These are phyloP conservation scores for Coranthus polyacanthus DNA, from an alignment of 2,797 vertebrate genomes.

Conservation along the genomic window DNA sequence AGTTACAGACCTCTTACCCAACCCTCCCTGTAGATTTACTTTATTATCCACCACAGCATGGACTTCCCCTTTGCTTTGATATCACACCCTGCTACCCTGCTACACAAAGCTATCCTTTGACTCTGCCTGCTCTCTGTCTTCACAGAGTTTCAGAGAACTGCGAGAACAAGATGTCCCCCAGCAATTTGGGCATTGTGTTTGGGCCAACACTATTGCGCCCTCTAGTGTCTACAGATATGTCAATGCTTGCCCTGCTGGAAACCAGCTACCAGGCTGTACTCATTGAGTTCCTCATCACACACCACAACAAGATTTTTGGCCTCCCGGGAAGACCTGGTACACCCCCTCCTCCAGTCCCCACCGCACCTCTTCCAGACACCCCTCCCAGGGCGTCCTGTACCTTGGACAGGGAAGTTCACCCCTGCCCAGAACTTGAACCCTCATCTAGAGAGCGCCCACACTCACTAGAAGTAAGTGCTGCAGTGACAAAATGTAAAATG, in stretches of 20 bases:
- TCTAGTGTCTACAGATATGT: constrained; percentile 79
- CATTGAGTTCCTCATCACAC: constrained; percentile 91
- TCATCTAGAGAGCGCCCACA: constrained; percentile 75
- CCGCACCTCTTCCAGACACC: constrained; percentile 74
- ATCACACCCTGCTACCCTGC: neutral
- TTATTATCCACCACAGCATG: neutral
- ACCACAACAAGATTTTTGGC: constrained; percentile 88
- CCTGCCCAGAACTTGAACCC: constrained; percentile 40
- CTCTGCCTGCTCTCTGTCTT: constrained; percentile 31
- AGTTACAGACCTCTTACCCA: neutral
- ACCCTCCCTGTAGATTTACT: neutral
- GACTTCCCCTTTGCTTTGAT: neutral
- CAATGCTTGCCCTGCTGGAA: constrained; percentile 89
- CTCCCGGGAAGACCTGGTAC: constrained; percentile 67
- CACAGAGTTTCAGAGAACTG: constrained; percentile 89
- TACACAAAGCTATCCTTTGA: neutral
- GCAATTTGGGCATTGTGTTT: constrained; percentile 95
- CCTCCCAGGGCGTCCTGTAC: constrained; percentile 70
- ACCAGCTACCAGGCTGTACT: constrained; percentile 91
- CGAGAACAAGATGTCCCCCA: constrained; percentile 95
- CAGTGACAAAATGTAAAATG: too few species aligned
- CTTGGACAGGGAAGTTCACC: constrained; percentile 42
- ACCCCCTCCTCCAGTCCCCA: constrained; percentile 74
- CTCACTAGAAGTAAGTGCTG: constrained; percentile 82
- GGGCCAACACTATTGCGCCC: constrained; percentile 92